These are phyloP conservation scores for Falcaria lacertinaria DNA, from an alignment of 2,888 invertebrate genomes.

Conservation along the genomic window DNA sequence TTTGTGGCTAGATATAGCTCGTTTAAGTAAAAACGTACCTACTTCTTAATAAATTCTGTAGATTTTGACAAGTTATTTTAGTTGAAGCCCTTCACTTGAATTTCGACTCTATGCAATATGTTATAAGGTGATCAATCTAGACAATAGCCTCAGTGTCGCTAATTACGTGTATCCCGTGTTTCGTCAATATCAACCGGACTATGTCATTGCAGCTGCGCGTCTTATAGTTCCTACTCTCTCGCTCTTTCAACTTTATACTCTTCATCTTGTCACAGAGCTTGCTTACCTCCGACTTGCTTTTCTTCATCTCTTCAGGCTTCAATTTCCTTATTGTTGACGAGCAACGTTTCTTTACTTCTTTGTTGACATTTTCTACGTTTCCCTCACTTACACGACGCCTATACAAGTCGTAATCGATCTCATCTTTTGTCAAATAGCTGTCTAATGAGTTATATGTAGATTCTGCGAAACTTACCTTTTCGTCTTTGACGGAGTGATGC, in stretches of 20 bases:
- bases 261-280: constrained; percentile 72
- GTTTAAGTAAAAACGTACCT: too few relatives aligned
- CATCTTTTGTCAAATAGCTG: constrained; percentile 75
- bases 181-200: constrained; percentile 86
- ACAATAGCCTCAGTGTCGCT: constrained; percentile 89
- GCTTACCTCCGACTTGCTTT: constrained; percentile 72
- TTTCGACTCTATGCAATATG: too few relatives aligned
- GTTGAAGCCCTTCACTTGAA: too few relatives aligned
- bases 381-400: constrained; percentile 63
- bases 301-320: constrained; percentile 61
- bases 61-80: too few relatives aligned
- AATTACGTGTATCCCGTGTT: constrained; percentile 88
- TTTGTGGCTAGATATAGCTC: too few relatives aligned
- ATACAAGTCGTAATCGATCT: constrained; percentile 51
- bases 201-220: constrained; percentile 79
- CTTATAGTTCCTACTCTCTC: constrained; percentile 51
- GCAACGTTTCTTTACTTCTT: constrained; percentile 55
- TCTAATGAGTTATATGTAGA: constrained; percentile 70
- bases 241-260: constrained; percentile 65
- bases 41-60: too few relatives aligned
- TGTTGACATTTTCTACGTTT: constrained; percentile 42
- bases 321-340: constrained; percentile 63
- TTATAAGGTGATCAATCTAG: constrained; percentile 25
- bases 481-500: constrained; percentile 54
- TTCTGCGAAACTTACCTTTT: constrained; percentile 62